Base-by-base conservation (phyloP, 2,113 vertebrate species). In the Acanthochromis polyacanthus region DNA sequence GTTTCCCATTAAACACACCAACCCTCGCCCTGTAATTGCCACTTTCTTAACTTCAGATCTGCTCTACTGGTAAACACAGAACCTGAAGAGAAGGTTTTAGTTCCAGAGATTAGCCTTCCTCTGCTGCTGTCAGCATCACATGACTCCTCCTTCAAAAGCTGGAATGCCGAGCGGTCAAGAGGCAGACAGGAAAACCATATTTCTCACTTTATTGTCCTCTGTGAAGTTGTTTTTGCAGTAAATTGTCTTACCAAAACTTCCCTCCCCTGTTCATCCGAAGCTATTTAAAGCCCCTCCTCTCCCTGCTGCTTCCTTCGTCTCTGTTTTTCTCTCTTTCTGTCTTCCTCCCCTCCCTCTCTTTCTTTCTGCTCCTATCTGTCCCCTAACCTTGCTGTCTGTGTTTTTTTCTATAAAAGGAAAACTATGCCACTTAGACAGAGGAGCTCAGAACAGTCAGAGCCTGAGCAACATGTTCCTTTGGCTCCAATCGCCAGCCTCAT, bases 321-420 rank as follows among this genome's bases (percentile, higher is more conserved):
- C 56, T 25, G 10, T 1, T 53, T 82, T 67, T 80, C 43, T 75
- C n/a, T 50, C 25, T 22, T 15, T 61, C 11, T 30, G 17, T 48
- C 1, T 4, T 23, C 45, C 22, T 22, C 57, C 32, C 40, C 38
- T 36, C 38, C 25, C 10, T 56, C 23, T 20, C 28, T 55, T n/a
- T 43, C 45, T 3, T 12, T 0, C 23, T 62, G 73, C 71, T 65
- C 32, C 68, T 30, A 36, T 51, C 73, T 16, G 16, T 73, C 57
- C 25, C 45, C 50, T 20, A 63, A 65, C 71, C 55, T 48, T 19
- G 5, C 75, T 48, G 70, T 75, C 77, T 62, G 60, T 77, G 62
- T 82, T 86, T 79, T 30, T 36, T 72, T 80, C 93, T 92, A 93
- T 92, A 92, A 90, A 94, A 93, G 93, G 90, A 92, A 91, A 93